Base-by-base conservation (phyloP, 2,888 invertebrate species). In the Pharmacophagus antenor region DNA sequence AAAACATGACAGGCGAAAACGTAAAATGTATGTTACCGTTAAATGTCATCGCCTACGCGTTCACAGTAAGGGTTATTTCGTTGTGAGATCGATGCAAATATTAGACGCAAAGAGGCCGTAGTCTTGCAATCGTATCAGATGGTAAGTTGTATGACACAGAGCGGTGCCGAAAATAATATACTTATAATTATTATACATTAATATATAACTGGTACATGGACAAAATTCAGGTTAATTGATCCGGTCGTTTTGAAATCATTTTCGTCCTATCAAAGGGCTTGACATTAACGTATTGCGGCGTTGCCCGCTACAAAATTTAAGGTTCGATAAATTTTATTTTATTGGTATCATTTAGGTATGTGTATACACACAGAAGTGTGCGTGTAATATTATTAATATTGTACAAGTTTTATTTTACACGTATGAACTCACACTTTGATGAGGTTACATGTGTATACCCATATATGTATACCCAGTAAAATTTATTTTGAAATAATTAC, bases 261-360 rank as follows among this genome's bases (percentile, higher is more conserved):
- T 51, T 60, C 22, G 23, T 46, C 37, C 60, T 55, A 60, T 54
- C 46, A 47, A 55, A 60, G 51, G 60, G 55, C 51, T 50, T 54
- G 53, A 15, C 25, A 61, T 56, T 44, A 44, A 44, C n/a, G 20
- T 44, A 44, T 44, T 44, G 18, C 42, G 7, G 42, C 1, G 18
- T 7, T 20, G 6, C 7, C 8, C 42, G 18, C 8, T 18, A 5
- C 17, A 8, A 8, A 5, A 0, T n/a, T 7, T 20, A 18, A 18
- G 18, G 4, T 20, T 18, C n/a, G 18, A 44, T 42, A 6, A 18
- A 15, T 18, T 18, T 18, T 7, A 37, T 37, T 25, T 25, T 25
- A 37, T 37, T 37, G 2, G 10, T 37, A 7, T 10, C 37, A 7
- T 37, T 5, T 25, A 5, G 7, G 23, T 3, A 25, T 6, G 7